These are phyloP conservation scores for Aphelenchoides avenae DNA, from an alignment of 1,140 invertebrate genomes.

Conservation along the genomic window DNA sequence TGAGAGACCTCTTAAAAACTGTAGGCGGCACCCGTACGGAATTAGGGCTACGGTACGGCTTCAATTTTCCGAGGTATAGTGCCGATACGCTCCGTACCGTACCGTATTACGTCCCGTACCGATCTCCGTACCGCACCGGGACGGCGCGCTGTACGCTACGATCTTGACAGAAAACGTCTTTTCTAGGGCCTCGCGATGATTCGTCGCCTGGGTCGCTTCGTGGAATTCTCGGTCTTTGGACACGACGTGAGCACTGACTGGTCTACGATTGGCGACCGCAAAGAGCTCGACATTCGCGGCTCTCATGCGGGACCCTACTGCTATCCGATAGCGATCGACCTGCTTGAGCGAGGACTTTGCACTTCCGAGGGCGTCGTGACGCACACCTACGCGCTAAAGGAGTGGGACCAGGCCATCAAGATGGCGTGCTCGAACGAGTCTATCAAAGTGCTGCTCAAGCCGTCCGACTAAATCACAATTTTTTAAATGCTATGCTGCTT, in stretches of 20 bases:
- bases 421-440: neutral
- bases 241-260: neutral
- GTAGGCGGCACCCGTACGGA: too few relatives aligned
- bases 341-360: neutral
- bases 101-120: too few relatives aligned
- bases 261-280: slow-evolving; percentile 3
- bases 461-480: too few relatives aligned
- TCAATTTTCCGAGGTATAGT: too few relatives aligned
- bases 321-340: slow-evolving; percentile 4
- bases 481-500: too few relatives aligned
- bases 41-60: too few relatives aligned
- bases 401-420: slow-evolving; percentile 1
- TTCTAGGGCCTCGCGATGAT: neutral
- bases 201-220: neutral
- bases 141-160: too few relatives aligned
- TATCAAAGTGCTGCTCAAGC: slow-evolving; percentile 3
- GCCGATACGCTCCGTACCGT: too few relatives aligned
- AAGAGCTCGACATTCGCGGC: slow-evolving; percentile 2
- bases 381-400: neutral
- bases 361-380: slow-evolving; percentile 4
- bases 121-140: too few relatives aligned
- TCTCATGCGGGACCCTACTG: slow-evolving; percentile 1
- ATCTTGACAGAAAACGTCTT: too few relatives aligned
- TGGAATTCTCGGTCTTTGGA: slow-evolving; percentile 5
- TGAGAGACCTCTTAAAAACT: too few relatives aligned